Percentiles rank a stretch among this genome's conserved stretches.
Evolutionary conservation across 2,888 invertebrate genomes (phyloP).

Genomic region (Campoletis raptor): DNA sequence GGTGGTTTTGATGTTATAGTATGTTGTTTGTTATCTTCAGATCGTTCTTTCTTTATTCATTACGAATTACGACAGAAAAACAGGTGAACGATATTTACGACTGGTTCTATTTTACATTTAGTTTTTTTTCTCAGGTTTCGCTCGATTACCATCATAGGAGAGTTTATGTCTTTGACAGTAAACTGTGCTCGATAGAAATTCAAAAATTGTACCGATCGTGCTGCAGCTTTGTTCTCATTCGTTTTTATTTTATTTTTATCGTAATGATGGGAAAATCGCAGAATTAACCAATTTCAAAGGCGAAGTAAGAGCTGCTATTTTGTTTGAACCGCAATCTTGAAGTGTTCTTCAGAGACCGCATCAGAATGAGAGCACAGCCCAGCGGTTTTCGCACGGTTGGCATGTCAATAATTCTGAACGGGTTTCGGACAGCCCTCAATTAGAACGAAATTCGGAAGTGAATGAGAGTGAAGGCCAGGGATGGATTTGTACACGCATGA

Average conservation of each 20-base stretch:
- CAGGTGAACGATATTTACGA: not conserved
- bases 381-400: conserved; percentile 67
- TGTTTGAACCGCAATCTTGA: not conserved
- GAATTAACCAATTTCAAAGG: not conserved
- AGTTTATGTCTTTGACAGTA: not conserved
- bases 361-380: conserved; percentile 30
- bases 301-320: not conserved
- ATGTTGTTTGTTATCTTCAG: not conserved
- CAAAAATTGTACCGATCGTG: not conserved
- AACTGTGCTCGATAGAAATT: not conserved
- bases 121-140: too few species aligned
- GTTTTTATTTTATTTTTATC: not conserved
- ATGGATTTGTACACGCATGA: not conserved
- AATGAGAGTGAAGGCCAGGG: conserved; percentile 61
- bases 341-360: conserved; percentile 33
- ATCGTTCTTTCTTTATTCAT: conserved; percentile 1
- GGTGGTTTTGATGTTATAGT: not conserved
- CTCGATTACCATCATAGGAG: not conserved
- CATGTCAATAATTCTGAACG: conserved; percentile 71
- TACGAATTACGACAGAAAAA: not conserved
- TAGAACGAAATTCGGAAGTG: conserved; percentile 78
- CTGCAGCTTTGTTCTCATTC: not conserved
- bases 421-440: conserved; percentile 74
- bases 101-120: not conserved
- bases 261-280: not conserved